Conservation (phyloP, 64 coral and sea anemone genomes). For the Dendrophyllia cribrosa region DNA sequence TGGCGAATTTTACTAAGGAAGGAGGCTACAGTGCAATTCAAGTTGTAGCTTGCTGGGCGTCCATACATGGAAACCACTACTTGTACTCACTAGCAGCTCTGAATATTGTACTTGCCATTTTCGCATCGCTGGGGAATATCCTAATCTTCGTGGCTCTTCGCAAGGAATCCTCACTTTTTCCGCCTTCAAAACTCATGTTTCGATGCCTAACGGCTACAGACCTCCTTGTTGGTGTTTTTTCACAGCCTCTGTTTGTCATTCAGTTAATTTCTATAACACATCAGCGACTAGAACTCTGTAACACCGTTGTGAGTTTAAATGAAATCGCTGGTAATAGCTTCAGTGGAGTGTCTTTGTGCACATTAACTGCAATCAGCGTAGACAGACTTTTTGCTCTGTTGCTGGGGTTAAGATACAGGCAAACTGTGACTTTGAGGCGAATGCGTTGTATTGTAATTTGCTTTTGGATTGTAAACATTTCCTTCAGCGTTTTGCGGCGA, state of each 20-base stretch:
- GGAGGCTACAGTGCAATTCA: not conserved
- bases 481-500: not conserved
- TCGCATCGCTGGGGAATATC: not conserved
- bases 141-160: not conserved
- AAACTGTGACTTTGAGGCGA: not conserved
- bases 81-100: not conserved
- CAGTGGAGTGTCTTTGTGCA: not conserved
- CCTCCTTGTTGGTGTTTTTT: not conserved
- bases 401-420: not conserved
- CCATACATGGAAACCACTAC: not conserved
- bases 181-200: not conserved
- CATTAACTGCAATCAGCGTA: constrained; percentile 2
- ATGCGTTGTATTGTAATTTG: not conserved
- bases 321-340: not conserved
- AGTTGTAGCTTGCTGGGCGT: not conserved
- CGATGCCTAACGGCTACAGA: not conserved
- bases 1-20: not conserved
- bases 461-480: not conserved
- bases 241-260: not conserved
- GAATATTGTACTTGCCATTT: not conserved
- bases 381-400: constrained; percentile 6
- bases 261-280: not conserved
- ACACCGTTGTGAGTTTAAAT: not conserved
- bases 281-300: not conserved
- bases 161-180: not conserved